Evolutionary conservation across 1,140 invertebrate genomes (phyloP), one percentile per base, ranked within the genome.

Genomic region (Saccostrea glomerata): DNA sequence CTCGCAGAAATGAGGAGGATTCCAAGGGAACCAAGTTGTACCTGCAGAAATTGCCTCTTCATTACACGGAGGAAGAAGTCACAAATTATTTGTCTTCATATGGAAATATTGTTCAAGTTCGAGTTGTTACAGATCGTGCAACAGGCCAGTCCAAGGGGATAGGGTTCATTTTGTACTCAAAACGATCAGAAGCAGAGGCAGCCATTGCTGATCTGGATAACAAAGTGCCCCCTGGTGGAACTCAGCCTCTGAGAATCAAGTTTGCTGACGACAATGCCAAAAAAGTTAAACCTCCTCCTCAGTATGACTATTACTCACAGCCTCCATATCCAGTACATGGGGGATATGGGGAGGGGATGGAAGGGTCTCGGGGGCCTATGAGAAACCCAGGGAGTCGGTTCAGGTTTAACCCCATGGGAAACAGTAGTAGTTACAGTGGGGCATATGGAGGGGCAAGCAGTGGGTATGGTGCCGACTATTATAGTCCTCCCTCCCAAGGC

Each of bases 21-120:
- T 98, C 98, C 90, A 99, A 99, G 95, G 98, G 98, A 94, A 98
- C 98, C 17, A 99, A 99, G 95, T 96, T 99, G 58, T 99, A 99
- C 95, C 97, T 99, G 85, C 97, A 98, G 87, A 98, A 98, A 96
- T 96, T 99, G 89, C 98, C 98, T 58, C 97, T 97, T 95, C 87
- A 90, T 73, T 94, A 92, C 90, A 93, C 90, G 47, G 92, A 98
- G 92, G 96, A 97, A 83, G 97, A 98, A 92, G 95, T 99, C 73
- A 97, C 98, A 92, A 96, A 97, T 73, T 96, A 98, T 93, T 99
- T 99, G 95, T 97, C 96, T 88, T 97, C 97, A 93, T 98, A 96
- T 95, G 98, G 98, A 36, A 96, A 96, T 88, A 98, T 98, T 93
- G 97, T 99, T 88, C 98, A 98, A 95, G 97, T 97, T 94, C 97